These are phyloP conservation scores for Mnemiopsis leidyi DNA, from an alignment of 37 sponge, comb jelly and placozoan genomes.

Conservation along the genomic window DNA sequence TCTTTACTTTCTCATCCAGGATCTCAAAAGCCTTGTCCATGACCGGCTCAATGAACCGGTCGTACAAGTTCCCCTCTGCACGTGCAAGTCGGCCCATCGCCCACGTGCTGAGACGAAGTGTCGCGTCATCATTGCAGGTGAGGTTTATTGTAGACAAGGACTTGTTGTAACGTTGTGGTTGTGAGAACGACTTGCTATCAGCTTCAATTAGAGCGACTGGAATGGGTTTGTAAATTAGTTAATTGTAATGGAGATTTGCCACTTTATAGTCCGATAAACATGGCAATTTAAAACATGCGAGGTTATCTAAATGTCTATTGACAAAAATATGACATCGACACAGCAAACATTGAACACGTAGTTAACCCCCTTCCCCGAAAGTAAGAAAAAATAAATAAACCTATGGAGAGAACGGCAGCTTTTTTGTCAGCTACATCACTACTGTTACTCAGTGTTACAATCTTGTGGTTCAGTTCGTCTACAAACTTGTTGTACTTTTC, in stretches of 20 bases:
- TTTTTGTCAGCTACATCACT: constrained; percentile 91
- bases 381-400: constrained; percentile 69
- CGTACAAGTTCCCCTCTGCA: constrained; percentile 84
- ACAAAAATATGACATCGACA: too few relatives aligned
- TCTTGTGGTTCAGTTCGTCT: constrained; percentile 79
- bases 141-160: constrained; percentile 20
- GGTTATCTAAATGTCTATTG: too few relatives aligned
- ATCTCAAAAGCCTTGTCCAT: constrained; percentile 82
- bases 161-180: constrained; percentile 63
- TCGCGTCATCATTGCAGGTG: constrained; percentile 37
- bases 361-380: too few relatives aligned
- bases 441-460: constrained; percentile 78
- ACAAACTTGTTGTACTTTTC: constrained; percentile 71
- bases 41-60: constrained; percentile 91
- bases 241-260: too few relatives aligned
- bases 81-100: constrained; percentile 80
- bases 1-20: constrained; percentile 35
- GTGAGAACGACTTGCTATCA: constrained; percentile 57
- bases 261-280: too few relatives aligned
- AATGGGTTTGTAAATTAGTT: too few relatives aligned
- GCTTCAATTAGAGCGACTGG: constrained; percentile 61
- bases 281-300: too few relatives aligned
- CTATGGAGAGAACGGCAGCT: constrained; percentile 88
- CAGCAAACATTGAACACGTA: too few relatives aligned
- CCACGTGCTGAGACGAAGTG: constrained; percentile 48